Percentiles rank a stretch among this genome's conserved stretches.
These are phyloP conservation scores for Dryoscopus gambensis DNA, from an alignment of 2,113 vertebrate genomes.

Conservation along the genomic window DNA sequence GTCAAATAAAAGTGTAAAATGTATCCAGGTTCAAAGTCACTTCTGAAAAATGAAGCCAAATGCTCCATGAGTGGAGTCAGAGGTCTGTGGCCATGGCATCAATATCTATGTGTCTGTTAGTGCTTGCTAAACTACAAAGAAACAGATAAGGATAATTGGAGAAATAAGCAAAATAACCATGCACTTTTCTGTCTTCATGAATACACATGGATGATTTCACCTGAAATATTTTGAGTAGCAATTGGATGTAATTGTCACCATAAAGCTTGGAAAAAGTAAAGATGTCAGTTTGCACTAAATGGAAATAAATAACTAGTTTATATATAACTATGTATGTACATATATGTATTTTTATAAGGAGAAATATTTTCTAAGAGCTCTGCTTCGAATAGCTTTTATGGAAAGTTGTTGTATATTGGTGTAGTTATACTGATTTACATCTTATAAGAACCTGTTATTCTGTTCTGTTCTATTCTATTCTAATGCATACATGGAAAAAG, in stretches of 20 bases:
- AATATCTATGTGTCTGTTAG: neutral
- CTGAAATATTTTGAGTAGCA: neutral
- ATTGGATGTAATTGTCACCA: neutral
- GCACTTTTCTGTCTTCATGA: neutral
- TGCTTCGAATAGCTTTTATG: neutral
- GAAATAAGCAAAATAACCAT: neutral
- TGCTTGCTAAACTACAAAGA: neutral
- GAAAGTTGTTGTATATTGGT: neutral
- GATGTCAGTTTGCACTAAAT: neutral
- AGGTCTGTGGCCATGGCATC: neutral
- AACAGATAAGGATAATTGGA: neutral
- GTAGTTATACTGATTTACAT: conserved; percentile 10
- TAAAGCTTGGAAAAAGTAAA: conserved; percentile 2
- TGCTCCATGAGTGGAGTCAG: rapidly evolving
- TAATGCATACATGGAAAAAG: neutral
- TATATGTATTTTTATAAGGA: neutral
- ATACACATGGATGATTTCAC: neutral
- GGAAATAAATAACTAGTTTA: conserved; percentile 1
- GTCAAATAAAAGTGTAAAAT: neutral
- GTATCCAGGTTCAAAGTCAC: neutral
- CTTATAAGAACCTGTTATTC: neutral
- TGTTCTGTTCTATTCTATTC: neutral
- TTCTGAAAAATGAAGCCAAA: neutral
- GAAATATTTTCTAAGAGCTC: neutral
- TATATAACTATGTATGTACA: neutral